These are phyloP conservation scores for Moxostoma hubbsi DNA, from an alignment of 2,797 vertebrate genomes.

Conservation along the genomic window DNA sequence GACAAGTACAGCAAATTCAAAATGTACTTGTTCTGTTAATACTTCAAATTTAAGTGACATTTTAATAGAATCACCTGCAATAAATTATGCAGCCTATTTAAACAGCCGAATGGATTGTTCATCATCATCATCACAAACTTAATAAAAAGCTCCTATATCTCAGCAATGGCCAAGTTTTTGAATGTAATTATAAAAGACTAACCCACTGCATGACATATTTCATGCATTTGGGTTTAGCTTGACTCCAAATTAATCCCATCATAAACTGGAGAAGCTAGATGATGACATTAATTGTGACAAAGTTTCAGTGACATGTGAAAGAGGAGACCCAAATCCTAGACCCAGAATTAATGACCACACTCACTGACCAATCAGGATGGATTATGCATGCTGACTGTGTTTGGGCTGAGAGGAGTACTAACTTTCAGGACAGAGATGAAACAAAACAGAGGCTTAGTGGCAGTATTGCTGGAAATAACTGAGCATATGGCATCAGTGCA, in stretches of 20 bases:
- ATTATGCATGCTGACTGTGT: slow-evolving; percentile 26
- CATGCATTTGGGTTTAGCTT: slow-evolving; percentile 32
- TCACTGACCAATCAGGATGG: slow-evolving; percentile 28
- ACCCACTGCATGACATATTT: slow-evolving; percentile 24
- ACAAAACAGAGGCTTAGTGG: slow-evolving; percentile 39
- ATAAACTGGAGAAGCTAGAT: slow-evolving; percentile 17
- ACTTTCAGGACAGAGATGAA: slow-evolving; percentile 41
- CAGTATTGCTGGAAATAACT: slow-evolving; percentile 34
- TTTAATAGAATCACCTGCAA: slow-evolving; percentile 35
- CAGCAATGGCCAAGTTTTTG: slow-evolving; percentile 11
- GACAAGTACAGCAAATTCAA: neutral
- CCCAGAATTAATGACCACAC: slow-evolving; percentile 34
- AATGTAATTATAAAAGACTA: slow-evolving; percentile 38
- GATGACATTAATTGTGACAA: slow-evolving; percentile 22
- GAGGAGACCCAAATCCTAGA: slow-evolving; percentile 31
- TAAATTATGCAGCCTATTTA: slow-evolving; percentile 21
- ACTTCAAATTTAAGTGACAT: slow-evolving; percentile 5
- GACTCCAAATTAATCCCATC: slow-evolving; percentile 37
- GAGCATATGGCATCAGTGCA: slow-evolving; percentile 43
- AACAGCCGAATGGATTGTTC: neutral
- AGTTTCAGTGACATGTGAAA: slow-evolving; percentile 35
- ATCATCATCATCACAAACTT: slow-evolving; percentile 2
- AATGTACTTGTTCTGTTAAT: neutral
- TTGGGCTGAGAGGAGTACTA: slow-evolving; percentile 21
- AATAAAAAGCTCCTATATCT: neutral